Conservation (phyloP, 2,113 vertebrate species). For the Stigmatopora nigra region DNA sequence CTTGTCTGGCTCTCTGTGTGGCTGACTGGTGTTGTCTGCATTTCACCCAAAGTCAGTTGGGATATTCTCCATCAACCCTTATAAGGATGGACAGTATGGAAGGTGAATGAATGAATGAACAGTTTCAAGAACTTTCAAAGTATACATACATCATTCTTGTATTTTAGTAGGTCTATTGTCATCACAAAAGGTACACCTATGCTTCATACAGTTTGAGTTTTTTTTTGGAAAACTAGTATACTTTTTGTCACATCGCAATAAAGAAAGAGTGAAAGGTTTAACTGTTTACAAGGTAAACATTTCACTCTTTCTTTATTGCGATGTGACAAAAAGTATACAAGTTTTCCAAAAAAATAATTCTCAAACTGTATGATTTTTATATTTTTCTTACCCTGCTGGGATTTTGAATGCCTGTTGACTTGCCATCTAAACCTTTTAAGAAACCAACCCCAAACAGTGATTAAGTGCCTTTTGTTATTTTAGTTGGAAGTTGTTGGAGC, state of each 20-base stretch:
- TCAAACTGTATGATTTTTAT: not conserved
- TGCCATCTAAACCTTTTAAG: not conserved
- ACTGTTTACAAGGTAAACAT: too few species aligned
- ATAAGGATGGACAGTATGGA: too few species aligned
- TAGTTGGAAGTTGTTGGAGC: slow-evolving; percentile 10
- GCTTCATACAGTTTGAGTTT: too few species aligned
- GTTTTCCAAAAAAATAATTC: not conserved
- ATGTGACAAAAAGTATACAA: not conserved
- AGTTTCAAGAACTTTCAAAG: too few species aligned
- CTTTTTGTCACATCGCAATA: too few species aligned
- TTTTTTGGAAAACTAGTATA: too few species aligned
- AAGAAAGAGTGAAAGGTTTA: too few species aligned
- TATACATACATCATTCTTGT: not conserved
- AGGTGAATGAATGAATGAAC: too few species aligned
- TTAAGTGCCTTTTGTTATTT: slow-evolving; percentile 16
- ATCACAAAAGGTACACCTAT: slow-evolving; percentile 3
- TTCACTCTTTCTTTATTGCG: not conserved
- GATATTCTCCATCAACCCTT: too few species aligned
- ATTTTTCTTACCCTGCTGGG: not conserved
- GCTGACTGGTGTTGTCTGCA: too few species aligned
- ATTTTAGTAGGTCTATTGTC: not conserved
- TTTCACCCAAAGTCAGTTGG: too few species aligned
- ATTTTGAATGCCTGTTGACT: slow-evolving; percentile 3
- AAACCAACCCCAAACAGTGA: slow-evolving; percentile 6
- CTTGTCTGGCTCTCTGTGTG: too few species aligned